These are phyloP conservation scores for Polypterus bichir DNA, from an alignment of 2,113 vertebrate species.

Conservation along the genomic window DNA sequence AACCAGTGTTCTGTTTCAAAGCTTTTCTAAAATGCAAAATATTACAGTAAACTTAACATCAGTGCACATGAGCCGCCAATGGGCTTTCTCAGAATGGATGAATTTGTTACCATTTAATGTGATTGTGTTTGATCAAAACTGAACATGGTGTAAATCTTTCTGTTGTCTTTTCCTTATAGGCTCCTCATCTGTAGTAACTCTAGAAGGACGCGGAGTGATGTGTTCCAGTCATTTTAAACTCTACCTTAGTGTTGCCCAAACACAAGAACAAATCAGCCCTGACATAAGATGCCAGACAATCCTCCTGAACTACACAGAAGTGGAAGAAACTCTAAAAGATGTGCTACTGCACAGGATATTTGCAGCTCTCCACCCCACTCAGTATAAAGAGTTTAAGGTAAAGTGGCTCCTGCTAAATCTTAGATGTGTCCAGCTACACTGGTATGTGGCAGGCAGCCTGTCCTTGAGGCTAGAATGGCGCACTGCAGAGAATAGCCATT, in stretches of 20 bases:
- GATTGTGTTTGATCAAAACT: too few relatives aligned
- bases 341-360: conserved; percentile 4
- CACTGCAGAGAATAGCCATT: too few relatives aligned
- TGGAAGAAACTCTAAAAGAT: conserved; percentile 2
- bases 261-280: conserved; percentile 2
- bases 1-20: background rate
- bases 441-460: too few relatives aligned
- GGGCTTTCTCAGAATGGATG: too few relatives aligned
- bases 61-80: too few relatives aligned
- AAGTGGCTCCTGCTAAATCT: background rate
- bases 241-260: background rate
- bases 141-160: too few relatives aligned
- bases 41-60: too few relatives aligned
- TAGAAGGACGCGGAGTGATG: conserved; percentile 16
- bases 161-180: background rate
- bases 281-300: conserved; percentile 13
- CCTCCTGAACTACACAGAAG: conserved; percentile 11
- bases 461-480: too few relatives aligned
- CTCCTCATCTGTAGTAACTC: conserved; percentile 4
- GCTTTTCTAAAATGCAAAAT: too few relatives aligned
- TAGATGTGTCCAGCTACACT: too few relatives aligned
- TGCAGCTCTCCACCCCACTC: conserved; percentile 7
- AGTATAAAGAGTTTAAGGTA: conserved; percentile 10
- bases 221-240: conserved; percentile 6
- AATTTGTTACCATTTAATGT: too few relatives aligned